phyloP scores from a whole-genome alignment of 1,140 invertebrate species.

The Stegodyphus dumicola region DNA sequence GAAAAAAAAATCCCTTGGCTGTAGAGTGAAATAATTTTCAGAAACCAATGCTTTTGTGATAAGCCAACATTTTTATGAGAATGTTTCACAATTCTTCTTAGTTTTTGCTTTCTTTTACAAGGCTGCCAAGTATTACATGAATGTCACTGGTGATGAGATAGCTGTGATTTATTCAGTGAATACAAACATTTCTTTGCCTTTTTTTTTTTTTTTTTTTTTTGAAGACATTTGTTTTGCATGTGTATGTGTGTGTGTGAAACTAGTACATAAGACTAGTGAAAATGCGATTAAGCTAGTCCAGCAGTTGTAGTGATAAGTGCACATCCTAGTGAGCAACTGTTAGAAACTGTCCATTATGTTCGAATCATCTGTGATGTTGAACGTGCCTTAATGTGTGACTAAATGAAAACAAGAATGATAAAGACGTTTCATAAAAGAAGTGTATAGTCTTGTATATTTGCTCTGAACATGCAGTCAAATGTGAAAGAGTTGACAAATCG shows the following conservation, averaged over 20 bases:
- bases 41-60: no score
- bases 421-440: neutral
- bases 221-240: neutral
- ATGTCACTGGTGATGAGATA: neutral
- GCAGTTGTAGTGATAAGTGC: conserved; percentile 19
- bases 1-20: no score
- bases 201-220: neutral
- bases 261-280: conserved; percentile 45
- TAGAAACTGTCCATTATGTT: conserved; percentile 16
- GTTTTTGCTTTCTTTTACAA: no score
- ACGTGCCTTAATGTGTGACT: conserved; percentile 9
- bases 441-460: conserved; percentile 2
- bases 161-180: neutral
- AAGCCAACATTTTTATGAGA: no score
- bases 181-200: neutral
- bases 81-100: no score
- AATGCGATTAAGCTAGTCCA: conserved; percentile 54
- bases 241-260: neutral
- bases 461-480: no score
- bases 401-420: neutral
- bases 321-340: conserved; percentile 4
- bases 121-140: neutral
- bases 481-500: neutral
- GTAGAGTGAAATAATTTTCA: no score
- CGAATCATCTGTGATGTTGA: conserved; percentile 49